These are phyloP conservation scores for Leptobrachium ailaonicum DNA, from an alignment of 2,113 vertebrate genomes.

Conservation along the genomic window DNA sequence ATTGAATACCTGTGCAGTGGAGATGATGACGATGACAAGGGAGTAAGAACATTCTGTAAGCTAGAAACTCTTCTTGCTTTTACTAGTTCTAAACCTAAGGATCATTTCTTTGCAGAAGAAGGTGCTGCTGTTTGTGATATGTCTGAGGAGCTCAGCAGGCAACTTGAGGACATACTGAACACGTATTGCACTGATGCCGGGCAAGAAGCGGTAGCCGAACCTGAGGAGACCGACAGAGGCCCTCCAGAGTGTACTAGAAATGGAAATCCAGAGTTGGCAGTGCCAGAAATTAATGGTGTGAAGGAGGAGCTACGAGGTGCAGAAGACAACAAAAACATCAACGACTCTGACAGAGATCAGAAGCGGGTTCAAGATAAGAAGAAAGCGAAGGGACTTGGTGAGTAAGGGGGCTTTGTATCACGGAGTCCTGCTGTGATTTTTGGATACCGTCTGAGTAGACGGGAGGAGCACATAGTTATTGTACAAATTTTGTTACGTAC, in stretches of 20 bases:
- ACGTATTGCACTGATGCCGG: constrained; percentile 84
- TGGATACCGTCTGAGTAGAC: too few species aligned
- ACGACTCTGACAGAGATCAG: constrained; percentile 77
- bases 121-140: constrained; percentile 73
- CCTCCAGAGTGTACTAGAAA: constrained; percentile 67
- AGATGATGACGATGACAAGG: too few species aligned
- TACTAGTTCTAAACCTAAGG: too few species aligned
- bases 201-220: constrained; percentile 63
- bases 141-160: constrained; percentile 88
- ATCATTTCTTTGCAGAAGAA: constrained; percentile 47
- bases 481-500: too few species aligned
- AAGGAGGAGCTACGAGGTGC: constrained; percentile 68
- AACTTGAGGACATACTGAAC: constrained; percentile 92
- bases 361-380: constrained; percentile 90
- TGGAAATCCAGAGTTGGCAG: constrained; percentile 72
- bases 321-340: constrained; percentile 68
- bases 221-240: constrained; percentile 67
- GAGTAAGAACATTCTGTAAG: too few species aligned
- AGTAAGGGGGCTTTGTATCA: constrained; percentile 45
- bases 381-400: constrained; percentile 92
- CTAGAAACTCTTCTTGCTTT: too few species aligned
- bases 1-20: too few species aligned
- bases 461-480: too few species aligned
- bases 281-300: constrained; percentile 81
- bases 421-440: too few species aligned